phyloP scores from a whole-genome alignment of 2,797 vertebrate species.

The Enteromius fasciolatus region DNA sequence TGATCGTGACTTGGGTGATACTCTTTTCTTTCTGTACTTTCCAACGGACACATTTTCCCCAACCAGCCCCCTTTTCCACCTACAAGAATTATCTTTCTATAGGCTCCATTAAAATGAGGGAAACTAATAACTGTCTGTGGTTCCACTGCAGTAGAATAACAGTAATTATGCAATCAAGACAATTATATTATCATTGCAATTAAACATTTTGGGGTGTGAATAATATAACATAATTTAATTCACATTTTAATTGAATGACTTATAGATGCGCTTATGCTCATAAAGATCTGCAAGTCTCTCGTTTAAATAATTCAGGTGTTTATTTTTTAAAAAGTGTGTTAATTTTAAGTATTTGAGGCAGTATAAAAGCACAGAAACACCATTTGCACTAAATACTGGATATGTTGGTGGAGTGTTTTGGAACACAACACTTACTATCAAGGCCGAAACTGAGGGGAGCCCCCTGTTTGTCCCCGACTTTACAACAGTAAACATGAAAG shows the following conservation, averaged over 20 bases:
- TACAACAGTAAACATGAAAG: constrained; percentile 61
- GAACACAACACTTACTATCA: constrained; percentile 56
- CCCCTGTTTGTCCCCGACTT: constrained; percentile 73
- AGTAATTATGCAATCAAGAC: neutral
- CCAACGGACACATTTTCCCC: constrained; percentile 60
- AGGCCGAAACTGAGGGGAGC: constrained; percentile 63
- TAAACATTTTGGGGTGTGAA: neutral
- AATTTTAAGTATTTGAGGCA: neutral
- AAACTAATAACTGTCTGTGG: neutral
- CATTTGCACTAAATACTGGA: constrained; percentile 7
- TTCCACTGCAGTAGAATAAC: neutral
- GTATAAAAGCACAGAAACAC: neutral
- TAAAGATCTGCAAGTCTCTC: neutral
- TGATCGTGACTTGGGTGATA: neutral
- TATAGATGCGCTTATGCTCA: neutral
- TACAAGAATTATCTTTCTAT: constrained; percentile 22
- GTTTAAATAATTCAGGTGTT: neutral
- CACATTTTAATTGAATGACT: neutral
- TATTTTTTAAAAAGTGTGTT: neutral
- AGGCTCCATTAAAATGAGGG: constrained; percentile 20
- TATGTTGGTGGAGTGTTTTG: constrained; percentile 51
- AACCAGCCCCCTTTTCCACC: constrained; percentile 57
- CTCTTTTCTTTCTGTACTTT: constrained; percentile 68
- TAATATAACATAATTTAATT: neutral
- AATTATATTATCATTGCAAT: neutral